Evolutionary conservation across 2,113 vertebrate genomes (phyloP), one percentile per base, ranked within the genome.

Genomic region (Nyctereutes procyonoides): DNA sequence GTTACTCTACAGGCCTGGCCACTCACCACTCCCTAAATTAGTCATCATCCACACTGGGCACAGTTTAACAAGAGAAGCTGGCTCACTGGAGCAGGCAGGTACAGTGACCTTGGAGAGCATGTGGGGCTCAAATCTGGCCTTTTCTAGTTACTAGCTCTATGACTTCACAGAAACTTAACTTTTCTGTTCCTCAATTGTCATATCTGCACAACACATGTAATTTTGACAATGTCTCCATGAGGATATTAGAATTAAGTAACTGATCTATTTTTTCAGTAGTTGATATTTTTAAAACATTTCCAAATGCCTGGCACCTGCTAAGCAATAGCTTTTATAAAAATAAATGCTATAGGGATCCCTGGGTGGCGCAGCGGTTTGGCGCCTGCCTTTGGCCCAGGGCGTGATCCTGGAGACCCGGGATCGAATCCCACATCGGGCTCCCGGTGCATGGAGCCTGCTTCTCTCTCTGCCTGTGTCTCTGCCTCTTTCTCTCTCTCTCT

Each of bases 201-300:
- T 5, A 58, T 77, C 48, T 60, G 13, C 9, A 58, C 53, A 65
- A 63, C 65, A 67, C 51, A 65, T 0, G 1, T 73, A 81, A 93
- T 73, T 83, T 55, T 43, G 53, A 60, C 48, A 81, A 6, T 10
- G 69, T 56, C 60, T 20, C 43, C 35, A 8, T 79, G 15, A 35
- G 20, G 26, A 85, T 88, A 67, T 22, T 30, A n/a, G 35, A 84
- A 71, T 67, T 77, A 90, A 96, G 76, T 53, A 56, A 65, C 53
- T 80, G 74, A 82, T 93, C 2, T n/a, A n/a, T 48, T 74, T 77
- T 77, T 60, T 63, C 63, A 96, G 56, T 43, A 56, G 65, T 24
- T 80, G 83, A 67, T 84, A 63, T 62, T 86, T 96, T 14, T 74
- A 83, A 88, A 95, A 11, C 19, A 60, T 77, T 93, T 90, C 82